phyloP scores from a whole-genome alignment of 2,888 invertebrate genomes.

The Eupithecia vulgata region DNA sequence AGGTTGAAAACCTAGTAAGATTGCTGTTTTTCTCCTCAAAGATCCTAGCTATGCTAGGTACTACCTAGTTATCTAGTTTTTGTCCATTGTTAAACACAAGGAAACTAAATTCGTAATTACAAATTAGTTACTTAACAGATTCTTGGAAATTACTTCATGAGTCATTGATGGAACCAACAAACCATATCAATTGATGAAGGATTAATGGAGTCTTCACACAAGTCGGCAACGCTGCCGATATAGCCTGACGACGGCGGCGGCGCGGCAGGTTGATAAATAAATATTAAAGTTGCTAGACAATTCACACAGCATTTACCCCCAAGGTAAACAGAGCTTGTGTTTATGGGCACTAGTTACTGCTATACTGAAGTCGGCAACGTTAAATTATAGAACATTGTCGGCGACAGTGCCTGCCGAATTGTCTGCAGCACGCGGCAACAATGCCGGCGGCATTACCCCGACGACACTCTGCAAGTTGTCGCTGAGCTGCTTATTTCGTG shows the following conservation, averaged over 20 bases:
- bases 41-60: background rate
- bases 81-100: constrained; percentile 38
- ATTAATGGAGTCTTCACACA: background rate
- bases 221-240: background rate
- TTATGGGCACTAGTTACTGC: too few species aligned
- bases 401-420: background rate
- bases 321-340: too few species aligned
- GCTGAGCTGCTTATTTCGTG: too few species aligned
- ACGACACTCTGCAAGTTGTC: too few species aligned
- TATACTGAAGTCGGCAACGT: background rate
- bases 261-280: too few species aligned
- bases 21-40: background rate
- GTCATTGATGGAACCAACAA: background rate
- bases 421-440: background rate
- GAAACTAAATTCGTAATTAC: constrained; percentile 12
- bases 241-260: background rate
- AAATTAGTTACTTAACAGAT: constrained; percentile 6
- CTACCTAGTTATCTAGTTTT: constrained; percentile 26
- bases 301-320: too few species aligned
- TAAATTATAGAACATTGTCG: background rate
- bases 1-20: background rate
- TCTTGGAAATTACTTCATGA: background rate
- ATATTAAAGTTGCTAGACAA: too few species aligned
- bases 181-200: constrained; percentile 1
- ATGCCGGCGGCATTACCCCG: background rate